Base-by-base conservation (phyloP, 2,113 vertebrate species). In the Alexandromys fortis region DNA sequence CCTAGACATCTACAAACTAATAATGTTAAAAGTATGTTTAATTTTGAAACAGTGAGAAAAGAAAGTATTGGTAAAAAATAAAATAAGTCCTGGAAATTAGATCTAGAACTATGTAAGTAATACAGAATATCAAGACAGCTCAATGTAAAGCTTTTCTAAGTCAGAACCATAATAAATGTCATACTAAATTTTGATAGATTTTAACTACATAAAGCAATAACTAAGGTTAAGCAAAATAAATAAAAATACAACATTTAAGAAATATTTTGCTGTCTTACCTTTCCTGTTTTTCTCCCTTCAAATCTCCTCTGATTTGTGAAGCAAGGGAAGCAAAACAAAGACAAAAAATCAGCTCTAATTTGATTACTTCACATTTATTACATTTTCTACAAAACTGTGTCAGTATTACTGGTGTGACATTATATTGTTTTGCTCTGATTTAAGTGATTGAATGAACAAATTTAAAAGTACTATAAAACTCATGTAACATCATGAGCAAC, bases 21-120 rank as follows among this genome's bases (percentile, higher is more conserved):
- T 96, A 47, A 26, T 98, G 93, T 97, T 93, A 98, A 97, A 61
- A 97, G 58, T 93, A 87, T 52, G 79, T 83, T 93, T 93, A 88
- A 86, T 98, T 98, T 97, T 92, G 86, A 85, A 97, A 97, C 92
- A 96, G 89, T 96, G 86, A 87, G 63, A 97, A 98, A 98, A 97
- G 45, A 93, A 4, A 92, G 67, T 92, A 87, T 47, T 95, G 67
- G 79, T 89, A 68, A 94, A 92, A 97, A 98, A 97, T 90, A 97
- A 98, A 96, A 96, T 92, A 81, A 96, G 77, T 90, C 65, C 58
- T 58, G 89, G 93, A 97, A 98, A 96, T 38, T 30, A 21, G 75
- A 97, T 95, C 49, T 77, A 96, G 21, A 30, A 90, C n/a, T 89
- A 19, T 95, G 82, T 73, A 95, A 86, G 8, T 81, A 63, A 67